Conservation (phyloP, 2,888 invertebrate genomes). For the Xylophagus ater region DNA sequence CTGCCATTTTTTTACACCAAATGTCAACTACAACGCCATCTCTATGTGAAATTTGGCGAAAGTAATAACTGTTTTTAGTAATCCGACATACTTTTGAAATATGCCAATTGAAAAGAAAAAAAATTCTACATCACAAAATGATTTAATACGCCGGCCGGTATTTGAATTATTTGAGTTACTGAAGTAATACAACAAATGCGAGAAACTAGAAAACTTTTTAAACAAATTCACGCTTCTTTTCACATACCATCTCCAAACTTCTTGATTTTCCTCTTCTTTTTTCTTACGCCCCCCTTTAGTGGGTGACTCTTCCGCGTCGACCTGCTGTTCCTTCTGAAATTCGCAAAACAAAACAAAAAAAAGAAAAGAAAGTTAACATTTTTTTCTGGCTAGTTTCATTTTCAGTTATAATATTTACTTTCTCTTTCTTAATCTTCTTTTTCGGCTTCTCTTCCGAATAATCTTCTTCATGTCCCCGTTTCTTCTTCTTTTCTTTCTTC, state of each 20-base stretch:
- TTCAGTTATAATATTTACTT: constrained; percentile 19
- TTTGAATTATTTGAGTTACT: too few species aligned
- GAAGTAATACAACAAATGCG: too few species aligned
- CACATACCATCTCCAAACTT: constrained; percentile 85
- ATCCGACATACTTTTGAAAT: too few species aligned
- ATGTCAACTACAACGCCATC: too few species aligned
- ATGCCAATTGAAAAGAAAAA: too few species aligned
- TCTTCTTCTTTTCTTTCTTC: constrained; percentile 28
- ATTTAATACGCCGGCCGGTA: too few species aligned
- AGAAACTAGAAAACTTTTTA: too few species aligned
- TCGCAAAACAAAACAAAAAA: not conserved
- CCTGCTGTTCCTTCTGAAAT: constrained; percentile 20
- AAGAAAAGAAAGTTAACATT: not conserved
- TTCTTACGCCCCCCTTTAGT: constrained; percentile 54
- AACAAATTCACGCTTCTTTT: too few species aligned
- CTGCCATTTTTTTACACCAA: too few species aligned
- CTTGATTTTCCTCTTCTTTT: constrained; percentile 67
- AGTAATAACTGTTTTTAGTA: too few species aligned
- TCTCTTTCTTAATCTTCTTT: constrained; percentile 40
- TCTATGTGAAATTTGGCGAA: too few species aligned
- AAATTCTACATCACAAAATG: too few species aligned
- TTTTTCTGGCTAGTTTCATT: constrained; percentile 1
- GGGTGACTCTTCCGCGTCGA: constrained; percentile 40
- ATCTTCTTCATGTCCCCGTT: constrained; percentile 47
- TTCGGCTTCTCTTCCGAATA: constrained; percentile 46